These are phyloP conservation scores for Drosophila pseudoananassae DNA, from an alignment of 1,140 invertebrate genomes.

Conservation along the genomic window DNA sequence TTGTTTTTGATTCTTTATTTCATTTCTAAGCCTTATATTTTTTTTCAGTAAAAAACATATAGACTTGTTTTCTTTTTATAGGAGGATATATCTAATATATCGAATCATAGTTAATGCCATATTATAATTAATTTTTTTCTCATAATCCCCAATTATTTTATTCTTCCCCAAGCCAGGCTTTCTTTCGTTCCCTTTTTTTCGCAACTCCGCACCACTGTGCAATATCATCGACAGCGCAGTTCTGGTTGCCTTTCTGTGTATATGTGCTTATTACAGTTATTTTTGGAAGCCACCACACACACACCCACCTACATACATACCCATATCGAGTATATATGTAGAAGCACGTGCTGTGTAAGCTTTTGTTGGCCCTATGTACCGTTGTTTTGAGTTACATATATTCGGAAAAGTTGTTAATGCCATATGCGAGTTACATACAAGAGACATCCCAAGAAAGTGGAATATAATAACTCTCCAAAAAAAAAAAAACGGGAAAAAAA, in stretches of 20 bases:
- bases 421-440: conserved; percentile 12
- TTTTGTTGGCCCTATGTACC: conserved; percentile 59
- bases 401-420: conserved; percentile 36
- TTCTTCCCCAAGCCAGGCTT: too few species aligned
- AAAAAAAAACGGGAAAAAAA: neutral
- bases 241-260: conserved; percentile 40
- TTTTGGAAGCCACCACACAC: conserved; percentile 61
- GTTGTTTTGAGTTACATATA: conserved; percentile 39
- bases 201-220: conserved; percentile 27
- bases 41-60: too few species aligned
- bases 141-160: neutral
- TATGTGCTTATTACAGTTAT: conserved; percentile 69
- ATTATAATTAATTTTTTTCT: neutral
- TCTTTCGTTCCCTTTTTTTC: too few species aligned
- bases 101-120: too few species aligned
- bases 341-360: conserved; percentile 32
- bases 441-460: neutral
- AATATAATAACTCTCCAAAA: conserved; percentile 18
- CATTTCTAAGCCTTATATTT: too few species aligned
- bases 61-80: too few species aligned
- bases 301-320: conserved; percentile 17
- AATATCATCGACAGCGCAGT: conserved; percentile 40
- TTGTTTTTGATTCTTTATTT: too few species aligned
- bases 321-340: neutral
- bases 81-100: too few species aligned